phyloP scores from a whole-genome alignment of 2,113 vertebrate genomes.

The Odontesthes bonariensis region DNA sequence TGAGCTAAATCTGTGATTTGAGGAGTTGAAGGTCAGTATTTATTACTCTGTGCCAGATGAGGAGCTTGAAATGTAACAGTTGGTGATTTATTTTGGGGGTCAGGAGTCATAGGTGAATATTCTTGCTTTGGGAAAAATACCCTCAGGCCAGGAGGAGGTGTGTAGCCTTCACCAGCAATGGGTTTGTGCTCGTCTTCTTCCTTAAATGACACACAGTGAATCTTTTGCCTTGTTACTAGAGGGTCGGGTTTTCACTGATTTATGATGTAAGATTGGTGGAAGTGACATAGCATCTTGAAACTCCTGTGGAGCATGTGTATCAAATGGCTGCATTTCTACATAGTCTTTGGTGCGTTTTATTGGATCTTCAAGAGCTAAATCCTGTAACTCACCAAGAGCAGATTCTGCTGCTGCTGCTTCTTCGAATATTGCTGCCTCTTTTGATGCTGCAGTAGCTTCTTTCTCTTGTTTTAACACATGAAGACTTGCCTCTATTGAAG shows the following conservation, averaged over 20 bases:
- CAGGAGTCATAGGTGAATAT: background rate
- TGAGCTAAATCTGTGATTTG: too few species aligned
- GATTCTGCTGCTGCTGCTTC: background rate
- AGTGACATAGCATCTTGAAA: background rate
- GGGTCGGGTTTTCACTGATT: background rate
- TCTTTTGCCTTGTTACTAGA: background rate
- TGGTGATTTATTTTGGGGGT: background rate
- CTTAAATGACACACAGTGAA: background rate
- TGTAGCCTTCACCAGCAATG: background rate
- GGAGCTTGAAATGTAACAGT: background rate
- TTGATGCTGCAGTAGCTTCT: slow-evolving; percentile 1
- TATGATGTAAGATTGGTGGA: too few species aligned
- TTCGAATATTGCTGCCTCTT: slow-evolving; percentile 16
- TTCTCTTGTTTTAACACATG: too few species aligned
- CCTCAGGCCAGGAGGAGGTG: background rate
- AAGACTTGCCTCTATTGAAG: too few species aligned
- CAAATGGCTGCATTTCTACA: background rate
- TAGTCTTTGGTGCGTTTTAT: slow-evolving; percentile 1
- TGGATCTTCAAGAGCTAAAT: background rate
- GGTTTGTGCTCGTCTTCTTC: too few species aligned
- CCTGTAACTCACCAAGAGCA: background rate
- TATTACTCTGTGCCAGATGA: background rate
- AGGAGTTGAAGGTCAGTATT: too few species aligned
- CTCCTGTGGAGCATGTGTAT: background rate
- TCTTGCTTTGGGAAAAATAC: background rate